Percentiles rank a stretch among this genome's conserved stretches.
Conservation (phyloP, 2,888 invertebrate species). For the Strigamia crassipes region DNA sequence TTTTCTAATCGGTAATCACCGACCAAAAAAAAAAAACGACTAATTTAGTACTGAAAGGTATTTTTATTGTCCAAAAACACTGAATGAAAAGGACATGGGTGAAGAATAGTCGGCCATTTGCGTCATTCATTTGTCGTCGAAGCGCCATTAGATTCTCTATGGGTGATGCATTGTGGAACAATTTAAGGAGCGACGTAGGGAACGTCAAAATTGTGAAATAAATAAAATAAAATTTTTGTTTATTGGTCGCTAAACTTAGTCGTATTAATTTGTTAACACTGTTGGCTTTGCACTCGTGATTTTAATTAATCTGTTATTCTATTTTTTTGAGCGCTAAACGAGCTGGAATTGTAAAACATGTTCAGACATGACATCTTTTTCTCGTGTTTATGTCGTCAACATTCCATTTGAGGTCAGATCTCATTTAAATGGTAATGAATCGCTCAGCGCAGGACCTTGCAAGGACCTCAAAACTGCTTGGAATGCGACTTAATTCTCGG, state of each 20-base stretch:
- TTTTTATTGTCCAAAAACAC: neutral
- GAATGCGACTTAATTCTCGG: neutral
- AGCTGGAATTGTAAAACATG: neutral
- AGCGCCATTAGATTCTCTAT: too few species aligned
- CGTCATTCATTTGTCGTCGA: too few species aligned
- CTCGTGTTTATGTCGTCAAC: conserved; percentile 3
- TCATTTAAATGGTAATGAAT: conserved; percentile 25
- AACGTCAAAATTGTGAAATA: too few species aligned
- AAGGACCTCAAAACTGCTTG: neutral
- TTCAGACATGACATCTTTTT: neutral
- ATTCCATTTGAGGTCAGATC: conserved; percentile 24
- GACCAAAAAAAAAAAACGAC: neutral
- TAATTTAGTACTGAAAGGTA: neutral
- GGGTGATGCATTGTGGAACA: too few species aligned
- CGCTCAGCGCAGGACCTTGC: neutral
- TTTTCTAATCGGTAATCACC: neutral
- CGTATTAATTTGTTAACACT: too few species aligned
- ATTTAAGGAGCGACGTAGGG: too few species aligned
- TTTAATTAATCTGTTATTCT: neutral
- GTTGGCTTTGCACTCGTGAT: too few species aligned
- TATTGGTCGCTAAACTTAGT: too few species aligned
- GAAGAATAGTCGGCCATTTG: too few species aligned
- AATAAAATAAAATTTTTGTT: too few species aligned
- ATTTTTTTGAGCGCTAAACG: neutral
- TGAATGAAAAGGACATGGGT: neutral